Evolutionary conservation across 2,113 vertebrate genomes (phyloP), one percentile per base, ranked within the genome.

Genomic region (Daboia siamensis): DNA sequence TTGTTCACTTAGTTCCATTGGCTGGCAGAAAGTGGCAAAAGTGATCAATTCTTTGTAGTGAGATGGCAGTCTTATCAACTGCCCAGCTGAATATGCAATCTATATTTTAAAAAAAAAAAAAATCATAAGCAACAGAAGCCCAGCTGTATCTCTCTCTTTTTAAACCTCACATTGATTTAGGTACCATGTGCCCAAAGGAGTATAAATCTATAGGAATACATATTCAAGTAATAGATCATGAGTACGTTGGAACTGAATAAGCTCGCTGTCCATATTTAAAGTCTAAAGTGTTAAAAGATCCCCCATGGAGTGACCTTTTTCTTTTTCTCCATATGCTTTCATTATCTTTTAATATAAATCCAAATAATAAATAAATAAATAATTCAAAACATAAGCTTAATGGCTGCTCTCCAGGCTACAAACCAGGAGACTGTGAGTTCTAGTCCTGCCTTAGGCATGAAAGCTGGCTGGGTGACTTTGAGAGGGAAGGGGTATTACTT

Each of bases 301-400:
- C 91, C 91, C 91, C 44, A 74, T 93, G 90, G 93, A 91, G 90
- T 95, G 94, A 94, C 86, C 91, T 95, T 20, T 29, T 95, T 87
- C 91, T 95, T 20, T 29, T 95, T 91, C 91, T 94, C 91, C 93
- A 46, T 91, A 93, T 95, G 94, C 21, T 90, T 95, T 93, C 51
- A 89, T 96, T 96, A 92, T 93, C 88, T 96, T 90, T 96, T 95
- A 95, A n/a, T n/a, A n/a, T n/a, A n/a, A n/a, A n/a, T n/a, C n/a
- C n/a, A n/a, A n/a, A n/a, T n/a, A n/a, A n/a, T n/a, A n/a, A n/a
- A n/a, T n/a, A n/a, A n/a, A n/a, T n/a, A n/a, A n/a, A n/a, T n/a
- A n/a, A 90, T 92, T 96, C 90, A 95, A 92, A 93, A 90, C 94
- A 91, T 95, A 90, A 96, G 87, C 39, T 59, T 52, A 87, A 90